These are phyloP conservation scores for Dreissena rostriformis DNA, from an alignment of 1,140 invertebrate species.

Conservation along the genomic window DNA sequence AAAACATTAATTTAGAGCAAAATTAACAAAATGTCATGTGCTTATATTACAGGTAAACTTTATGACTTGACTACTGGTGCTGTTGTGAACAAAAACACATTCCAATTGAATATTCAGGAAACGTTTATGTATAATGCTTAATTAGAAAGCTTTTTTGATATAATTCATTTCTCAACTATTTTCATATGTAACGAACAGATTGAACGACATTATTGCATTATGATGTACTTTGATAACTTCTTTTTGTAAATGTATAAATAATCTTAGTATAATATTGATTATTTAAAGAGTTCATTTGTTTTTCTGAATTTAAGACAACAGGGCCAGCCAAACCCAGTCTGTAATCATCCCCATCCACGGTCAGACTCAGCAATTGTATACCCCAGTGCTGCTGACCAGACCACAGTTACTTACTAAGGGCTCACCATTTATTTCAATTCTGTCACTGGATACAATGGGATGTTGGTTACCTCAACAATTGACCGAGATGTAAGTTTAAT, in stretches of 20 bases:
- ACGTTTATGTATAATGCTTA: slow-evolving; percentile 36
- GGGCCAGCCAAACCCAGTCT: background rate
- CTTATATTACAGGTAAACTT: slow-evolving; percentile 31
- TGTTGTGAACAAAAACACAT: background rate
- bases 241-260: no score
- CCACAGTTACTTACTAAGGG: background rate
- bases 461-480: background rate
- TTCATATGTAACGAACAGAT: no score
- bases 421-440: background rate
- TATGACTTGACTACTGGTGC: slow-evolving; percentile 29
- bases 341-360: background rate
- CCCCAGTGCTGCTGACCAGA: background rate
- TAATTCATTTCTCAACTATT: no score
- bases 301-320: slow-evolving; percentile 6
- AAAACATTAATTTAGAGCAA: no score
- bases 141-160: no score
- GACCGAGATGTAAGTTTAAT: slow-evolving; percentile 37
- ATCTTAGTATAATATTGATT: no score
- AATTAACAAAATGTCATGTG: no score
- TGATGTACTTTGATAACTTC: no score
- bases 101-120: slow-evolving; percentile 13
- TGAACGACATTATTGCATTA: no score
- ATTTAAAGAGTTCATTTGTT: background rate
- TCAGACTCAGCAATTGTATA: background rate
- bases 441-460: background rate